A percentile compares a stretch with the other conserved stretches of the same genome.
phyloP scores from a whole-genome alignment of 1,140 invertebrate species.

The Helicorthomorpha holstii region DNA sequence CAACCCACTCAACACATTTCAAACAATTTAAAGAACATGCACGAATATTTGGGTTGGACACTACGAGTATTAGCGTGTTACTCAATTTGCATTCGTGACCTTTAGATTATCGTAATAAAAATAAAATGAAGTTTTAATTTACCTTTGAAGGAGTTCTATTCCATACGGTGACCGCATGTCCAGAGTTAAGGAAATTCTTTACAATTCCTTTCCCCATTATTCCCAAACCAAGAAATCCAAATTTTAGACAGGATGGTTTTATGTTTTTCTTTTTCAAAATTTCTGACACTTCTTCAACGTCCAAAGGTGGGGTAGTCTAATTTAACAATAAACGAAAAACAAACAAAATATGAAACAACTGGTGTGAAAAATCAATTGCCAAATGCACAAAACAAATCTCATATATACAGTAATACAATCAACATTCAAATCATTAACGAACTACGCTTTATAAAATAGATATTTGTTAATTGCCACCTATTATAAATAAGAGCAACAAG shows the following conservation, averaged over 20 bases:
- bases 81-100: too few species aligned
- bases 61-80: too few species aligned
- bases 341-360: slow-evolving; percentile 10
- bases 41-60: too few species aligned
- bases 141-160: slow-evolving; percentile 84
- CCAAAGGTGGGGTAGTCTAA: slow-evolving; percentile 52
- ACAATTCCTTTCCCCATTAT: slow-evolving; percentile 94
- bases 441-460: too few species aligned
- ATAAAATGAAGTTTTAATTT: slow-evolving; percentile 22
- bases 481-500: too few species aligned
- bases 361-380: too few species aligned
- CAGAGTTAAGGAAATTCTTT: slow-evolving; percentile 83
- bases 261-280: slow-evolving; percentile 72
- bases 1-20: too few species aligned
- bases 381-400: too few species aligned
- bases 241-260: slow-evolving; percentile 63
- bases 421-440: too few species aligned
- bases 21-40: too few species aligned
- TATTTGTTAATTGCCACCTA: too few species aligned
- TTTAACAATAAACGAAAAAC: slow-evolving; percentile 2
- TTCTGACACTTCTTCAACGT: slow-evolving; percentile 57
- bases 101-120: background rate
- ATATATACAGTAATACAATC: too few species aligned
- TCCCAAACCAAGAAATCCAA: slow-evolving; percentile 87
- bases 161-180: slow-evolving; percentile 85